Conservation (phyloP, 2,797 vertebrate genomes). For the Muraenolepis orangiensis region DNA sequence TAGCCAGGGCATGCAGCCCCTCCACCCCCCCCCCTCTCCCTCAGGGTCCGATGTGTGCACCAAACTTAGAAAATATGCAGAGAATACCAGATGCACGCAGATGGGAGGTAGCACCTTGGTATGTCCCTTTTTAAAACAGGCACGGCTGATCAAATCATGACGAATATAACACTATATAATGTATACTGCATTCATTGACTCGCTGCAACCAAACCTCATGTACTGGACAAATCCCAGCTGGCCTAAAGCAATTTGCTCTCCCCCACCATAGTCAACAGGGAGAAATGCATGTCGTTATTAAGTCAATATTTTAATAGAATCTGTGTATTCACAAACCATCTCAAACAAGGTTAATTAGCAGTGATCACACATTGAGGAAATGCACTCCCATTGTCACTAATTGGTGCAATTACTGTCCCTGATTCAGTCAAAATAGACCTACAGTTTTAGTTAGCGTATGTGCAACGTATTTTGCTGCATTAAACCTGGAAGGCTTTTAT, state of each 20-base stretch:
- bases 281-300: conserved; percentile 1
- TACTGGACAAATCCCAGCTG: not conserved
- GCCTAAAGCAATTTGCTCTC: conserved; percentile 3
- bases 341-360: conserved; percentile 11
- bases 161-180: not conserved
- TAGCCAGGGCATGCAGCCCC: not conserved
- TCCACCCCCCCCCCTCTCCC: not conserved
- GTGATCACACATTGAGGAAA: conserved; percentile 5
- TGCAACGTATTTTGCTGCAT: not conserved
- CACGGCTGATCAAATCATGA: not conserved
- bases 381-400: not conserved
- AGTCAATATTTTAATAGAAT: conserved; percentile 8
- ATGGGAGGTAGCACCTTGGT: conserved; percentile 25
- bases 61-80: conserved; percentile 56
- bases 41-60: conserved; percentile 36
- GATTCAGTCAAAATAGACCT: not conserved
- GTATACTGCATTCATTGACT: not conserved
- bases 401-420: conserved; percentile 9
- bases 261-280: not conserved
- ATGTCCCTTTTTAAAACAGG: conserved; percentile 27
- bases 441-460: not conserved
- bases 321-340: not conserved
- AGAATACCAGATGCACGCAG: conserved; percentile 31
- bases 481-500: not conserved
- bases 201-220: not conserved